Evolutionary conservation across 2,888 invertebrate species (phyloP).

Genomic region (Leptinotarsa peninsularis): DNA sequence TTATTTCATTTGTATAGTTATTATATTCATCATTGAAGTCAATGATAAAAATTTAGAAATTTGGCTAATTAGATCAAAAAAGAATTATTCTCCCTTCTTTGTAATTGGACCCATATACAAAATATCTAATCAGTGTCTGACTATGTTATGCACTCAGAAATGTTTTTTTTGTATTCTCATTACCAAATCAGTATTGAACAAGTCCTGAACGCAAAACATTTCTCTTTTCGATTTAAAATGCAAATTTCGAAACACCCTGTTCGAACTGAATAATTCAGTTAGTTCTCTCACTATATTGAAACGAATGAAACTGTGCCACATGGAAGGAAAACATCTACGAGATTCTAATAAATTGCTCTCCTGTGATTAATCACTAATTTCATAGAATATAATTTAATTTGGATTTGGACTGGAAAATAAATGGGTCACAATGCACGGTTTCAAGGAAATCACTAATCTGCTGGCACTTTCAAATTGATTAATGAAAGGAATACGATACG

Average conservation of each 20-base stretch:
- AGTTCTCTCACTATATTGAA: not conserved
- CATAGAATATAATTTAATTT: not conserved
- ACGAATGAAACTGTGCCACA: not conserved
- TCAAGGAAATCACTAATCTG: not conserved
- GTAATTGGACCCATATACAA: too few relatives aligned
- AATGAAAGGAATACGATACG: not conserved
- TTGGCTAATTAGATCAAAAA: too few relatives aligned
- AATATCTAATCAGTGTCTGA: too few relatives aligned
- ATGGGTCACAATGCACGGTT: conserved; percentile 7
- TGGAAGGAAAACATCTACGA: not conserved
- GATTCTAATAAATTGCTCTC: not conserved
- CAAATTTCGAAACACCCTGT: not conserved
- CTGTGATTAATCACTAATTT: not conserved
- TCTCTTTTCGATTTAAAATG: too few relatives aligned
- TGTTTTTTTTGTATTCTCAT: too few relatives aligned
- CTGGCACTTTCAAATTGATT: not conserved
- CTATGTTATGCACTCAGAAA: too few relatives aligned
- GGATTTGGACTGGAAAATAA: not conserved
- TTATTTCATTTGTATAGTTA: too few relatives aligned
- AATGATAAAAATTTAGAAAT: too few relatives aligned
- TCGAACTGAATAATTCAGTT: not conserved
- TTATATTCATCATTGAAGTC: too few relatives aligned
- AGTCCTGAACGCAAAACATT: too few relatives aligned
- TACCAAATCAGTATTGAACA: too few relatives aligned
- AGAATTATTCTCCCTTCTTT: too few relatives aligned